Base-by-base conservation (phyloP, 2,113 vertebrate genomes). In the Dascyllus trimaculatus region DNA sequence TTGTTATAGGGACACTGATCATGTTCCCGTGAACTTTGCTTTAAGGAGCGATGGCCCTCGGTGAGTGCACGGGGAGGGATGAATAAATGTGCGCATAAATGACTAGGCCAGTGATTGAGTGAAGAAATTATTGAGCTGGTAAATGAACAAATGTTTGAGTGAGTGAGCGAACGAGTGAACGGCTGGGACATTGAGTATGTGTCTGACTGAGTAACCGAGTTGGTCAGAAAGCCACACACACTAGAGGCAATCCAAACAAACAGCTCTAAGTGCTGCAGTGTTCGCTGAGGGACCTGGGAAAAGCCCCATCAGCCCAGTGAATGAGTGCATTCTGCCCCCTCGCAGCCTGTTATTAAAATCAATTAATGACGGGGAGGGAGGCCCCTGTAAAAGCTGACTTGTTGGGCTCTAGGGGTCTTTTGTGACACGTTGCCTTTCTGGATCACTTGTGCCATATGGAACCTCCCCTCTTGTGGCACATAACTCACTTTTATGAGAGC, bases 401-500 rank as follows among this genome's bases (percentile, higher is more conserved):
- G 92, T 91, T 90, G 90, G 89, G 87, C 90, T 91, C 91, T 88
- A 61, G 90, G 92, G 92, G 89, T 90, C 85, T 85, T 92, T 85
- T 88, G 92, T 79, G 85, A 93, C 89, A 91, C 88, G 71, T 92
- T 89, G 87, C 87, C 74, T 95, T 93, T 95, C 92, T 93, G 94
- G 93, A 93, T 94, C 92, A 92, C 91, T 93, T 91, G 88, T 88
- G 90, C 94, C 92, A 93, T 93, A 93, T 93, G 92, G 92, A 93
- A 93, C 87, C 91, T 92, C 85, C 89, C 87, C 92, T 89, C 89
- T 88, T 40, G 89, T 88, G 91, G 85, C 87, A 84, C 89, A 94
- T 94, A 92, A 93, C 82, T 94, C 93, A 92, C 80, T 90, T 94
- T 94, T 94, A 94, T 85, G 88, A 91, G 91, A 84, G 80, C 87